phyloP scores from a whole-genome alignment of 2,113 vertebrate species.

The Cyanistes caeruleus region DNA sequence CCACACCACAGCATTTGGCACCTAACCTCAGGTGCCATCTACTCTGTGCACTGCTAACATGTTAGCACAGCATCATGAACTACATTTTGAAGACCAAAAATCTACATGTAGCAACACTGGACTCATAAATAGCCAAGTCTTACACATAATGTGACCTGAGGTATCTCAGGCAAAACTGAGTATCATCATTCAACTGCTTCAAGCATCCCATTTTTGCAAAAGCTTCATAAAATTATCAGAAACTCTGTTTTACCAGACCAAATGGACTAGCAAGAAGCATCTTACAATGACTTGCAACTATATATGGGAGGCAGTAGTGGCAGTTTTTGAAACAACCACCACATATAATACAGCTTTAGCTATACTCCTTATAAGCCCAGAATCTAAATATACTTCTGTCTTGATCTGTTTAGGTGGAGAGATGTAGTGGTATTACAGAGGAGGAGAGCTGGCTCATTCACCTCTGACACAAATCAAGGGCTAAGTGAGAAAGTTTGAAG shows the following conservation, averaged over 20 bases:
- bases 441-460: neutral
- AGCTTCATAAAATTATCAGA: neutral
- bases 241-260: neutral
- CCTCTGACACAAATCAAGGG: neutral
- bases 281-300: neutral
- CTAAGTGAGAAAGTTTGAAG: neutral
- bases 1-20: neutral
- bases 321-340: neutral
- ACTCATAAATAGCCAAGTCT: neutral
- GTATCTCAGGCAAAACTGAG: neutral
- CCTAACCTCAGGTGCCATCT: neutral
- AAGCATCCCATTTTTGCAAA: neutral
- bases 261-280: neutral
- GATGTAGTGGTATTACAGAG: neutral
- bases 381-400: neutral
- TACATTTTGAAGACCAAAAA: neutral
- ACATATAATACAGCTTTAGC: neutral
- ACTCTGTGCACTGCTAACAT: neutral
- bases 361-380: neutral
- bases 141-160: accelerated
- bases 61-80: neutral
- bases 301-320: neutral
- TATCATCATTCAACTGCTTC: neutral
- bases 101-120: neutral
- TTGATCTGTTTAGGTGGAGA: neutral